These are phyloP conservation scores for Bovichtus variegatus DNA, from an alignment of 2,797 vertebrate genomes.

Conservation along the genomic window DNA sequence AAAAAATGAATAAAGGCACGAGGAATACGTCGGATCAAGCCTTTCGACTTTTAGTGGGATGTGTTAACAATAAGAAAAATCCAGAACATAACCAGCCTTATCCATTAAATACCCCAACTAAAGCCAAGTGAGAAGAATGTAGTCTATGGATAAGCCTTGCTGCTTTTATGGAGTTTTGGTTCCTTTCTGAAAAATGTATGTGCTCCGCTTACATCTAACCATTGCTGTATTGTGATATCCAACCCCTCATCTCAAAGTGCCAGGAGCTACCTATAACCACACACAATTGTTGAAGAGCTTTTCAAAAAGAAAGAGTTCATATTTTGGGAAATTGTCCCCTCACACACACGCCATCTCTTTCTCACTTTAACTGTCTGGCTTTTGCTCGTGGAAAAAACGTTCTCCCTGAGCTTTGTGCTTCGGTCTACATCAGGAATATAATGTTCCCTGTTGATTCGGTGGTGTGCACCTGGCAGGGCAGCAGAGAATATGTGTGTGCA, in stretches of 20 bases:
- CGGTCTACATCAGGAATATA: slow-evolving; percentile 17
- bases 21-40: background rate
- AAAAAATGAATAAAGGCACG: slow-evolving; percentile 1
- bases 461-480: background rate
- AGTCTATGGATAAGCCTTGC: background rate
- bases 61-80: background rate
- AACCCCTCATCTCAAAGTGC: background rate
- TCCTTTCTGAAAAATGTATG: background rate
- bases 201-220: background rate
- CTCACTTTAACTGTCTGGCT: background rate
- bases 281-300: slow-evolving; percentile 12
- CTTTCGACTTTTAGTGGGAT: background rate
- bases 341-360: slow-evolving; percentile 21
- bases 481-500: slow-evolving; percentile 2
- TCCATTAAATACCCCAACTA: background rate
- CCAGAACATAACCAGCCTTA: background rate
- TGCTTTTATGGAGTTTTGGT: background rate
- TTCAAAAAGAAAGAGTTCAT: slow-evolving; percentile 31
- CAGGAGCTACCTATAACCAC: slow-evolving; percentile 15
- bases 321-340: slow-evolving; percentile 35
- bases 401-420: slow-evolving; percentile 18
- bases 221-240: background rate
- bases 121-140: background rate
- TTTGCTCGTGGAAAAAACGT: slow-evolving; percentile 7
- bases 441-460: slow-evolving; percentile 12